Conservation (phyloP, 2,888 invertebrate species). For the Yponomeuta cagnagella region DNA sequence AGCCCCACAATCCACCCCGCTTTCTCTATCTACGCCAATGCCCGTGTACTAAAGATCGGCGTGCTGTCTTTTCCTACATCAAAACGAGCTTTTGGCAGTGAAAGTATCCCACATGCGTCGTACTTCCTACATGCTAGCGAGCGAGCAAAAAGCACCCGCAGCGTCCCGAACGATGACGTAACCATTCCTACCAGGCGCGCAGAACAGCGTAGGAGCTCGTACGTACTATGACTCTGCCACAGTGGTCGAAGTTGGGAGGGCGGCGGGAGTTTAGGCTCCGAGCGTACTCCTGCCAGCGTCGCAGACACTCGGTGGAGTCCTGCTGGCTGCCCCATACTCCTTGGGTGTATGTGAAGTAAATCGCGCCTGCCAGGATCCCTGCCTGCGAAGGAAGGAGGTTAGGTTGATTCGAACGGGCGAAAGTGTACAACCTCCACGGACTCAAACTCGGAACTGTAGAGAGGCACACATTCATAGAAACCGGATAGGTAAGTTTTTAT, state of each 20-base stretch:
- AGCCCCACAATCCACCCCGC: too few relatives aligned
- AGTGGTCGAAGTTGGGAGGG: constrained; percentile 56
- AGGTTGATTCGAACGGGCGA: not conserved
- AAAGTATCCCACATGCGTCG: too few relatives aligned
- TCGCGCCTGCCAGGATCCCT: constrained; percentile 60
- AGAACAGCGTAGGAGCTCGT: constrained; percentile 24
- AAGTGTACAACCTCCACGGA: not conserved
- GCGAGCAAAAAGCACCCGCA: constrained; percentile 15
- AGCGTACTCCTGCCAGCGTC: constrained; percentile 62
- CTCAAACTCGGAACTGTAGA: not conserved
- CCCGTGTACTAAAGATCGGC: too few relatives aligned
- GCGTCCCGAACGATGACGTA: constrained; percentile 46
- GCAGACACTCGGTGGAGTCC: constrained; percentile 58
- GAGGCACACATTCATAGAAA: too few relatives aligned
- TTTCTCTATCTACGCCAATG: too few relatives aligned
- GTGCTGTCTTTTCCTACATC: too few relatives aligned
- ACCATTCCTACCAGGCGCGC: constrained; percentile 50
- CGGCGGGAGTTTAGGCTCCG: constrained; percentile 59
- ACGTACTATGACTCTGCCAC: constrained; percentile 62
- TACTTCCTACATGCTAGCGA: constrained; percentile 12
- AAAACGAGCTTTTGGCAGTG: too few relatives aligned
- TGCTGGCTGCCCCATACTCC: constrained; percentile 68
- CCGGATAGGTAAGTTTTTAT: too few relatives aligned
- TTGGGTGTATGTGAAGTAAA: constrained; percentile 64
- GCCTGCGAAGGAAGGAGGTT: constrained; percentile 35